These are phyloP conservation scores for Antheraea mylitta DNA, from an alignment of 1,140 invertebrate genomes.

Conservation along the genomic window DNA sequence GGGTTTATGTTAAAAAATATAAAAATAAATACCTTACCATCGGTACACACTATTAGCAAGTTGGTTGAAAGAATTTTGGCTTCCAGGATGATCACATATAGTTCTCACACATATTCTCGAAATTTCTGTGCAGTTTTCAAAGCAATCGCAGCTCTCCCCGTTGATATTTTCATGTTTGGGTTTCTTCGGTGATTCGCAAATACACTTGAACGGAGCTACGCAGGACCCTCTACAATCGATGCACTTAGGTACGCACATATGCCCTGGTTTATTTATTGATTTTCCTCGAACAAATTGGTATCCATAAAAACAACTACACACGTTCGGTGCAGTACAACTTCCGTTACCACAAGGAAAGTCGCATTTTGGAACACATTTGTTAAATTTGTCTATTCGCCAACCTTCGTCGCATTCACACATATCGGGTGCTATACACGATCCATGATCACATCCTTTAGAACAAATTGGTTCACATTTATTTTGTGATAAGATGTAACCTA, in stretches of 20 bases:
- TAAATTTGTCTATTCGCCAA: background rate
- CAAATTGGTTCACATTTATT: background rate
- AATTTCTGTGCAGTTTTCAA: background rate
- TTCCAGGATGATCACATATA: background rate
- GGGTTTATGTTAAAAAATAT: background rate
- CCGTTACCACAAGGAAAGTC: slow-evolving; percentile 69
- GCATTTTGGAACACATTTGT: slow-evolving; percentile 48
- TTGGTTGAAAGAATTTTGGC: background rate
- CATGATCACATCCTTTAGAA: background rate
- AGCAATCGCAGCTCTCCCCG: background rate
- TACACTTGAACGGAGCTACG: slow-evolving; percentile 29
- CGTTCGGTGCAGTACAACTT: slow-evolving; percentile 44
- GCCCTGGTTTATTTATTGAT: slow-evolving; percentile 15
- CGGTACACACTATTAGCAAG: background rate
- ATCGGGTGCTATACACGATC: slow-evolving; percentile 39
- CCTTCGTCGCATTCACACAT: slow-evolving; percentile 64
- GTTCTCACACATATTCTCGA: background rate
- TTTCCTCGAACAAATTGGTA: background rate
- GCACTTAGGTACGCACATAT: slow-evolving; percentile 40
- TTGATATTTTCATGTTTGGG: background rate
- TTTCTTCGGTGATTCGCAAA: slow-evolving; percentile 16
- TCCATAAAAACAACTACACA: background rate
- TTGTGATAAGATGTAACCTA: slow-evolving; percentile 22
- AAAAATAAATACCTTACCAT: background rate
- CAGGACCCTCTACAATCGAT: slow-evolving; percentile 37